Evolutionary conservation across 2,888 invertebrate species (phyloP).

Genomic region (Sisyra nigra): DNA sequence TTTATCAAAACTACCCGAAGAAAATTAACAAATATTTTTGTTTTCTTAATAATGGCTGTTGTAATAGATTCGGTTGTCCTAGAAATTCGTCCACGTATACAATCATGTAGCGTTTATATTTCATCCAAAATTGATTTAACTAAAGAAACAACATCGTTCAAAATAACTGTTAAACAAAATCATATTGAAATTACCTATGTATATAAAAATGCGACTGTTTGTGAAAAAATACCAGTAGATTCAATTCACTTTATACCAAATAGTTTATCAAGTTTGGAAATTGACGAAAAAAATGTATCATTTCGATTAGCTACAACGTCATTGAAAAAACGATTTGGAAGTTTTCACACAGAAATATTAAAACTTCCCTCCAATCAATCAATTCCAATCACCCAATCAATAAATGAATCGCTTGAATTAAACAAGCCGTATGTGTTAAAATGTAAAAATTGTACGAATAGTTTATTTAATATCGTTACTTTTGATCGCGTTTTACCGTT

Average conservation of each 20-base stretch:
- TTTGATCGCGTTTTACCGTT: conserved; percentile 44
- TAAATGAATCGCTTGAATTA: conserved; percentile 25
- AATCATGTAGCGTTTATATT: conserved; percentile 42
- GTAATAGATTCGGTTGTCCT: conserved; percentile 28
- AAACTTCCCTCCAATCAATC: conserved; percentile 11
- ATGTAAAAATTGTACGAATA: conserved; percentile 23
- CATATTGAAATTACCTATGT: conserved; percentile 12
- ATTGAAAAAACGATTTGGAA: conserved; percentile 16
- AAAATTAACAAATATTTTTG: conserved; percentile 2
- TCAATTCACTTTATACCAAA: conserved; percentile 17
- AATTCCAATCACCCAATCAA: conserved; percentile 10
- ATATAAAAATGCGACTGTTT: conserved; percentile 15
- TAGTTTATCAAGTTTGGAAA: conserved; percentile 21
- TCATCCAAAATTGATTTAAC: conserved; percentile 30
- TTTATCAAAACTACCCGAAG: conserved; percentile 27
- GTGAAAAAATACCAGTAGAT: conserved; percentile 13
- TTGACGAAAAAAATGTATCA: conserved; percentile 18
- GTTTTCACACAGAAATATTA: conserved; percentile 21
- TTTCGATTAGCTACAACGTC: conserved; percentile 23
- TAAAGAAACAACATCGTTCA: conserved; percentile 24
- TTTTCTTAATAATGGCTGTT: conserved; percentile 5
- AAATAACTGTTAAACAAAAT: conserved; percentile 15
- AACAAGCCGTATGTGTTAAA: conserved; percentile 32
- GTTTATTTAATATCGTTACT: conserved; percentile 20
- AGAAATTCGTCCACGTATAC: conserved; percentile 39